Percentiles rank a stretch among this genome's conserved stretches.
Evolutionary conservation across 2,797 vertebrate genomes (phyloP).

Genomic region (Acanthiza pusilla): DNA sequence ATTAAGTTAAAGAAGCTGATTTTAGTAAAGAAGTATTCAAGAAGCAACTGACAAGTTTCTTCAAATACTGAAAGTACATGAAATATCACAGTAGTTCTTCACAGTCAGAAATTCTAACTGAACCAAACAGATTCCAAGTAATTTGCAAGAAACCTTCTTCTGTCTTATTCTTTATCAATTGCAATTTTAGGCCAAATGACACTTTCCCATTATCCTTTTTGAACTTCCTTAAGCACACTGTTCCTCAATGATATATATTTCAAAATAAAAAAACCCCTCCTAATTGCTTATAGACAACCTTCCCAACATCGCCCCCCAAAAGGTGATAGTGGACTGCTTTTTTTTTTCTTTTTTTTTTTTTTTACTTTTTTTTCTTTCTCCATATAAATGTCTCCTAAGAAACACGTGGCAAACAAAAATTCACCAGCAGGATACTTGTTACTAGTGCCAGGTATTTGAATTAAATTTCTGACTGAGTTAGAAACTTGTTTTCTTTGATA

Average conservation of each 20-base stretch:
- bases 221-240: conserved; percentile 44
- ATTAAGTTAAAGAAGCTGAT: background rate
- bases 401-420: background rate
- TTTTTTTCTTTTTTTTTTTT: background rate
- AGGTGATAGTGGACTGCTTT: background rate
- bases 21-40: background rate
- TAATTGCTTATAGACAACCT: background rate
- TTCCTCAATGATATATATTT: background rate
- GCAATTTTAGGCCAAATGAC: conserved; percentile 39
- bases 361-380: background rate
- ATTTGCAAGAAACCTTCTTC: conserved; percentile 3
- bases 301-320: rapidly evolving
- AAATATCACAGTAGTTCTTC: conserved; percentile 9
- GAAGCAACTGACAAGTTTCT: background rate
- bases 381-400: background rate
- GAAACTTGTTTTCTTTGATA: background rate
- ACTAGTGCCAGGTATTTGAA: background rate
- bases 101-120: conserved; percentile 3
- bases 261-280: background rate
- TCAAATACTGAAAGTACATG: background rate
- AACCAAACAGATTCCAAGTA: background rate
- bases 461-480: background rate
- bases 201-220: conserved; percentile 53
- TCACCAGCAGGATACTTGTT: background rate
- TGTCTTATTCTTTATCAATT: conserved; percentile 28